These are phyloP conservation scores for Clistopyga incitator DNA, from an alignment of 2,888 invertebrate genomes.

Conservation along the genomic window DNA sequence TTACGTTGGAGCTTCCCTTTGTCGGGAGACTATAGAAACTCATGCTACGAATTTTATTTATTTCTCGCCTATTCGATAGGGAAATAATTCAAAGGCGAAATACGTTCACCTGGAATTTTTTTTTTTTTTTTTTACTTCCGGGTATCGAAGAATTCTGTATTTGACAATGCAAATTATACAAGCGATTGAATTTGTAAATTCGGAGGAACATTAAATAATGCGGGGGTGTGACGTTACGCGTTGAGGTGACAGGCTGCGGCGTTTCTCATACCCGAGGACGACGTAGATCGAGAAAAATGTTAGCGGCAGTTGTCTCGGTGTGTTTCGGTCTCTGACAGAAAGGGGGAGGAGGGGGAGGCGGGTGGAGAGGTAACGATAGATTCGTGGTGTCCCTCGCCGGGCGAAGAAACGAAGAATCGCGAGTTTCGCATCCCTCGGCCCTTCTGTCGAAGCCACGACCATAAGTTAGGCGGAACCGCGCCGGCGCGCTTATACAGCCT, in stretches of 20 bases:
- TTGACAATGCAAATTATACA: too few relatives aligned
- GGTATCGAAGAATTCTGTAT: too few relatives aligned
- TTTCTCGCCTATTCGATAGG: neutral
- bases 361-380: conserved; percentile 77
- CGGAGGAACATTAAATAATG: conserved; percentile 6
- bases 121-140: too few relatives aligned
- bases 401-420: conserved; percentile 40
- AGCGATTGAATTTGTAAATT: too few relatives aligned
- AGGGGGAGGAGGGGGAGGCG: conserved; percentile 36
- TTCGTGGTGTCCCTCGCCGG: conserved; percentile 72
- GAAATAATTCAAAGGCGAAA: neutral
- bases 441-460: conserved; percentile 76
- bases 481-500: conserved; percentile 60
- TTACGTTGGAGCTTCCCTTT: conserved; percentile 67
- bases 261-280: conserved; percentile 61
- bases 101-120: too few relatives aligned
- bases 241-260: conserved; percentile 62
- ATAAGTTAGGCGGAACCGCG: conserved; percentile 81
- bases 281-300: conserved; percentile 44
- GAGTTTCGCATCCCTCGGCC: conserved; percentile 26
- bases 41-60: neutral
- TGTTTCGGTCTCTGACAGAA: conserved; percentile 26
- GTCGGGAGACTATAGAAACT: neutral
- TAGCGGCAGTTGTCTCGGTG: conserved; percentile 33
- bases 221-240: conserved; percentile 34